phyloP scores from a whole-genome alignment of 2,888 invertebrate species.

The Pachliopta kotzebuea region DNA sequence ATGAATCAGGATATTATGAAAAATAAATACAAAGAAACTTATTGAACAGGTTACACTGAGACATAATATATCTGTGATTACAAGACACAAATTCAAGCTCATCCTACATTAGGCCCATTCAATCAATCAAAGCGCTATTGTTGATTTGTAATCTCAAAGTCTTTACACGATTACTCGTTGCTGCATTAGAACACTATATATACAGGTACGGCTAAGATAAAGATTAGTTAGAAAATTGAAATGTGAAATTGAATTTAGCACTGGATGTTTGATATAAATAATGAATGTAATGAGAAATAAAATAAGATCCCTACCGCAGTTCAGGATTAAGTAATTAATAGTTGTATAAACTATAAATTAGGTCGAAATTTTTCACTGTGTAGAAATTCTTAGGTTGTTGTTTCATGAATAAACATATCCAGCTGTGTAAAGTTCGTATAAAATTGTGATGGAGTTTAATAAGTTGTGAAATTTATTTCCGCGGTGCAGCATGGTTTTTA shows the following conservation, averaged over 20 bases:
- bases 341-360: too few species aligned
- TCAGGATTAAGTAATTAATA: too few species aligned
- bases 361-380: too few species aligned
- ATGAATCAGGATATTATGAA: neutral
- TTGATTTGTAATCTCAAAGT: neutral
- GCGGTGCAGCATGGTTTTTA: too few species aligned
- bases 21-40: neutral
- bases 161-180: neutral
- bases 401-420: too few species aligned
- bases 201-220: neutral
- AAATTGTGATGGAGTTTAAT: too few species aligned
- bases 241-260: constrained; percentile 16
- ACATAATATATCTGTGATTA: neutral
- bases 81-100: constrained; percentile 30
- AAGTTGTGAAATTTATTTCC: too few species aligned
- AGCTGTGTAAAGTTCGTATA: too few species aligned
- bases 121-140: constrained; percentile 19
- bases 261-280: constrained; percentile 18
- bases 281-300: constrained; percentile 14
- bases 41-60: neutral
- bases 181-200: neutral
- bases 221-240: constrained; percentile 24
- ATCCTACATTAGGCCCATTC: constrained; percentile 26
- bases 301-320: too few species aligned
- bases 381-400: too few species aligned